Base-by-base conservation (phyloP, 2,888 invertebrate genomes). In the Hydrotaea diabolus region DNA sequence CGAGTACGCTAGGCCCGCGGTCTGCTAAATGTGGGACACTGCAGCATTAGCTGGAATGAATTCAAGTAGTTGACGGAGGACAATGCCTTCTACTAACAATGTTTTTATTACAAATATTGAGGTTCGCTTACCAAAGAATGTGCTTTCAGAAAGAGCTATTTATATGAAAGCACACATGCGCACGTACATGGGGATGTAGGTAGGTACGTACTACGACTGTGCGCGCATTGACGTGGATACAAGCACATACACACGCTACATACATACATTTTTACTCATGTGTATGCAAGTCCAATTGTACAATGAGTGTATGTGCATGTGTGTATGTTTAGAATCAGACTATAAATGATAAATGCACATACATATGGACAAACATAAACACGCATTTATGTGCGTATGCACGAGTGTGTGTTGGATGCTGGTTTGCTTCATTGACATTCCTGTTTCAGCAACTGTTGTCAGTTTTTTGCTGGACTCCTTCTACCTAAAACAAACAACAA, bases 21-120 rank as follows among this genome's bases (percentile, higher is more conserved):
- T 66, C n/a, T 1, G 8, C 7, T 19, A 7, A 2, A 36, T 43
- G 66, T 66, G 39, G 66, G 9, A 69, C 69, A 69, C 46, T 13
- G 17, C 43, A 31, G 59, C 26, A 0, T 26, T 21, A 15, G 59
- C 15, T 59, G 59, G 59, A n/a, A 26, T 59, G 59, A 59, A 15
- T 59, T 59, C 26, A 15, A 59, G 69, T 46, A 46, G 46, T 46
- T 21, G 69, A 69, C 46, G 46, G 69, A 46, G 69, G 69, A 69
- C 69, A 69, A 69, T 69, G 69, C 69, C 69, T 69, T 69, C 69
- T 23, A 69, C 69, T 69, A 69, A 69, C 69, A 69, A 69, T 69
- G 69, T 69, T 69, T 69, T 69, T 69, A 69, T 69, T 69, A 69
- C 69, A 69, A 69, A 69, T 69, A 46, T 69, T 43, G 46, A 69